Conservation (phyloP, 2,888 invertebrate genomes). For the Lepidocyrtinus sp. region DNA sequence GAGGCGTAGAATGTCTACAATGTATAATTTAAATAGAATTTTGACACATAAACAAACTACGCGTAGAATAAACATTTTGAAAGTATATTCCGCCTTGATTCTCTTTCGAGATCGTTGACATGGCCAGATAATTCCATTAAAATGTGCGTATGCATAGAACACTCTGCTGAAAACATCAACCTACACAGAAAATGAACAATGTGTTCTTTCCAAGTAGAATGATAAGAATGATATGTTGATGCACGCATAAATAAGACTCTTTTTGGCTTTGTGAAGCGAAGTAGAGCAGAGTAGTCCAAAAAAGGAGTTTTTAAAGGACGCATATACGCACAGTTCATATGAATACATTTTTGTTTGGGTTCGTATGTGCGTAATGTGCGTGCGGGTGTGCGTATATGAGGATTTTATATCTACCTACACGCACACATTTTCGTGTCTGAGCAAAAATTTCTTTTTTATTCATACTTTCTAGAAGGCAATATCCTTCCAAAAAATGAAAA, state of each 20-base stretch:
- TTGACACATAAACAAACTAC: too few relatives aligned
- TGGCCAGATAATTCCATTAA: conserved; percentile 3
- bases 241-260: conserved; percentile 19
- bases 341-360: too few relatives aligned
- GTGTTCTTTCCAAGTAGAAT: too few relatives aligned
- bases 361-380: not conserved
- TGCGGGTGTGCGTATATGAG: not conserved
- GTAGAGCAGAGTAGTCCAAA: conserved; percentile 5
- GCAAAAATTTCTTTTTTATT: not conserved
- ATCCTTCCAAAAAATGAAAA: conserved; percentile 10
- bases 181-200: not conserved
- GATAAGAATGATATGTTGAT: conserved; percentile 6
- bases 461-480: conserved; percentile 3
- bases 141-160: not conserved
- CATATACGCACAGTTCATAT: not conserved
- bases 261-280: not conserved
- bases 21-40: too few relatives aligned
- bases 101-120: conserved; percentile 38
- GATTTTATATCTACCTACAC: conserved; percentile 1
- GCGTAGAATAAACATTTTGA: too few relatives aligned
- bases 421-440: not conserved
- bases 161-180: too few relatives aligned
- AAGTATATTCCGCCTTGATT: conserved; percentile 13
- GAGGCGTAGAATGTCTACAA: too few relatives aligned
- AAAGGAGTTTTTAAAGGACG: conserved; percentile 36